Base-by-base conservation (phyloP, 2,797 vertebrate species). In the Pangasius macronema region DNA sequence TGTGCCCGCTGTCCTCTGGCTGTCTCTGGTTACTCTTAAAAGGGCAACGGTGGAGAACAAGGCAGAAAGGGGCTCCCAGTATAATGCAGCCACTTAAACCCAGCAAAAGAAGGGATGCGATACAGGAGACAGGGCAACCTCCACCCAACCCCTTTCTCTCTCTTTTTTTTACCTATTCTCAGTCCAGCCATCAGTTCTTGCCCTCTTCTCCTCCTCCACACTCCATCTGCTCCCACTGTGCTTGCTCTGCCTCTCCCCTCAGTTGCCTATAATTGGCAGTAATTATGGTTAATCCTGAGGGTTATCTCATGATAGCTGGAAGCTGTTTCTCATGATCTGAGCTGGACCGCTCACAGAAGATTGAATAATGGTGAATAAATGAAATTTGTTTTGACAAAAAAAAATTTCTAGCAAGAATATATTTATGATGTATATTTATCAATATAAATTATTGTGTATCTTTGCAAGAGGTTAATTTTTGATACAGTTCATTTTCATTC, bases 31-130 rank as follows among this genome's bases (percentile, higher is more conserved):
- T 92, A 90, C 91, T 91, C 87, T 90, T 91, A 89, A 92, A 92
- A 91, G 90, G 89, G 77, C 87, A 88, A 76, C 51, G 24, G 84
- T 85, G 63, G 87, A 84, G 89, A 88, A 87, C 81, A 89, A 87
- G 87, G 82, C 86, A 89, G 83, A 88, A 88, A 88, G 83, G 83
- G 87, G 87, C 87, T 88, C 67, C 30, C 80, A 87, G 88, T 84
- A 89, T 89, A 93, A 92, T 89, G 90, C 89, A 87, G 83, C 88
- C 91, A 92, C 91, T 93, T 93, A 92, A 92, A 91, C 89, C 63
- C 42, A 83, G 86, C 82, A 85, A 90, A 88, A 89, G 80, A 85
- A 83, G 70, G 83, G 46, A 68, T 82, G 70, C 80, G 83, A 90
- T 88, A 92, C 86, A 88, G 83, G 88, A 90, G 89, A 90, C 88